A percentile compares a stretch with the other conserved stretches of the same genome.
Evolutionary conservation across 2,888 invertebrate species (phyloP).

Genomic region (Pollenia griseotomentosa): DNA sequence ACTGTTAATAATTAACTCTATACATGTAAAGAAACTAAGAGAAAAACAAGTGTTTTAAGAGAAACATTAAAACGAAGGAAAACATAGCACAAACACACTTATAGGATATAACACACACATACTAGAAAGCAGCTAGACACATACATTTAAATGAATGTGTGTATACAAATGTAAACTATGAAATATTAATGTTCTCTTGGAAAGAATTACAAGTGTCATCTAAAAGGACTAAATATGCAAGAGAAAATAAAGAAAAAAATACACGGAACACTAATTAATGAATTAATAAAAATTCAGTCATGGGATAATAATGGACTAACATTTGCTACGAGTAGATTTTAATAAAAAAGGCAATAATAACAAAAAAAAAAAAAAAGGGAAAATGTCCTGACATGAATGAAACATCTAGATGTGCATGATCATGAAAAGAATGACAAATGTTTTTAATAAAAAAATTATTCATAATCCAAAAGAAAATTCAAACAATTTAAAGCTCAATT

Average conservation of each 20-base stretch:
- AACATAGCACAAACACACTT: not conserved
- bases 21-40: slow-evolving; percentile 16
- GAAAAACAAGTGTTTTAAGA: slow-evolving; percentile 15
- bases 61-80: not conserved
- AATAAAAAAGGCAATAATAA: not conserved
- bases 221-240: not conserved
- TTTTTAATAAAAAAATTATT: slow-evolving; percentile 40
- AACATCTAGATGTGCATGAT: slow-evolving; percentile 40
- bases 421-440: slow-evolving; percentile 56
- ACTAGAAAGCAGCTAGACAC: not conserved
- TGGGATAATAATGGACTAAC: slow-evolving; percentile 15
- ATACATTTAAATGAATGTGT: not conserved
- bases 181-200: slow-evolving; percentile 34
- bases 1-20: slow-evolving; percentile 20
- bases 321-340: slow-evolving; percentile 8
- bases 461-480: not conserved
- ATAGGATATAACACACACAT: not conserved
- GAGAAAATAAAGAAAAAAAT: not conserved
- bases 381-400: slow-evolving; percentile 39
- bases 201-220: slow-evolving; percentile 34
- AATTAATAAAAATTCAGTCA: not conserved
- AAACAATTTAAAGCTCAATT: slow-evolving; percentile 28
- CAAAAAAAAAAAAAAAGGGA: not conserved
- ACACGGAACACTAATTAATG: not conserved
- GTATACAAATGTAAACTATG: not conserved